Conservation (phyloP, 2,113 vertebrate genomes). For the Tonatia bakeri region DNA sequence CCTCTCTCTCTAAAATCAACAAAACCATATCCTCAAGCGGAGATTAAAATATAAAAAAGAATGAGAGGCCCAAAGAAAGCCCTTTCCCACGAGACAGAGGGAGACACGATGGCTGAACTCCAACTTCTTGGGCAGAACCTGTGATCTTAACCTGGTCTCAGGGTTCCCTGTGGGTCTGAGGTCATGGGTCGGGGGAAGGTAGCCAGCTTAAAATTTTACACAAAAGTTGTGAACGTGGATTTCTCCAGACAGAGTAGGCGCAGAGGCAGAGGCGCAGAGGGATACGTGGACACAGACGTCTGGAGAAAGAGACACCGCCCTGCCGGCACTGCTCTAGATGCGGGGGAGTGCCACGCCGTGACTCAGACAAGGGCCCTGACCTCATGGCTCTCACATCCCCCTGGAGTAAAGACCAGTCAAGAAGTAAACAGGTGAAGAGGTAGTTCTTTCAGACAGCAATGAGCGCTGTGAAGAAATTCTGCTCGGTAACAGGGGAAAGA, state of each 20-base stretch:
- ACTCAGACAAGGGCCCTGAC: background rate
- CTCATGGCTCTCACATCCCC: background rate
- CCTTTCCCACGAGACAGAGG: background rate
- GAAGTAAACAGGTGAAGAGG: background rate
- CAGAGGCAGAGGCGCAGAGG: background rate
- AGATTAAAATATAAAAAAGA: background rate
- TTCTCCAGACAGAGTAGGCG: background rate
- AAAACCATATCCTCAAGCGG: too few relatives aligned
- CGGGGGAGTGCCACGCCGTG: background rate
- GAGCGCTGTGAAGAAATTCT: background rate
- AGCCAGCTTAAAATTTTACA: too few relatives aligned
- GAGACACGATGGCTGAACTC: background rate
- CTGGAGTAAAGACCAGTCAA: background rate
- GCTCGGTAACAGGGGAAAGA: background rate
- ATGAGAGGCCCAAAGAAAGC: background rate
- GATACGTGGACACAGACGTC: rapidly evolving
- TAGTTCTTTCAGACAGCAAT: background rate
- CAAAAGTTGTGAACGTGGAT: background rate
- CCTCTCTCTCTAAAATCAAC: too few relatives aligned
- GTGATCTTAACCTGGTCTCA: background rate
- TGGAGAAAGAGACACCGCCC: too few relatives aligned
- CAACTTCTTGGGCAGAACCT: background rate
- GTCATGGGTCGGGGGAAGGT: background rate
- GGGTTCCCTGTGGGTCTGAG: background rate
- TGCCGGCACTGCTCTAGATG: background rate